phyloP scores from a whole-genome alignment of 2,113 vertebrate genomes.

The Ariopsis seemanni region DNA sequence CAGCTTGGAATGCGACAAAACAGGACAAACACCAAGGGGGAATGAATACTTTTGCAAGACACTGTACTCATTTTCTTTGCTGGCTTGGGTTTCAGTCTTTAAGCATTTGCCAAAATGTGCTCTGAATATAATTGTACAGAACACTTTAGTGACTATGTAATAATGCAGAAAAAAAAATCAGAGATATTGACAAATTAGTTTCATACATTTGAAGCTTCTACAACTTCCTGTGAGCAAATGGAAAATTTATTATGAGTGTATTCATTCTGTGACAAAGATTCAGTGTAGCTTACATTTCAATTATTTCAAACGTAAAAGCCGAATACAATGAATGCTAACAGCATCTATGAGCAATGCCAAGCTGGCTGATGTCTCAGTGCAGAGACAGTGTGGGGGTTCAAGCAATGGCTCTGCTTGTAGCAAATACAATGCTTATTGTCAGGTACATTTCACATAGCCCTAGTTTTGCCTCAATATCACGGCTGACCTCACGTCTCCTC shows the following conservation, averaged over 20 bases:
- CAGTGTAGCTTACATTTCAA: not conserved
- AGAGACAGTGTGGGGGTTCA: not conserved
- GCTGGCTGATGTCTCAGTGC: not conserved
- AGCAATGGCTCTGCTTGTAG: slow-evolving; percentile 12
- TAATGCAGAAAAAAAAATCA: not conserved
- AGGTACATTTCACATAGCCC: slow-evolving; percentile 42
- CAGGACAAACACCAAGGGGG: no score
- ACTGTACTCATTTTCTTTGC: not conserved
- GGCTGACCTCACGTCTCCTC: slow-evolving; percentile 64
- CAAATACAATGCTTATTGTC: slow-evolving; percentile 50
- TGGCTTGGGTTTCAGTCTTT: not conserved
- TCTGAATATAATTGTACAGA: not conserved
- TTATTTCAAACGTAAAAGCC: not conserved
- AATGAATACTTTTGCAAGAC: no score
- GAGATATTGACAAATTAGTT: not conserved
- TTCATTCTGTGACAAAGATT: not conserved
- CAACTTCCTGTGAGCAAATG: not conserved
- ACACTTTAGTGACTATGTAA: not conserved
- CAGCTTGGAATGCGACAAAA: no score
- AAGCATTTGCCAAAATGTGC: not conserved
- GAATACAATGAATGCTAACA: not conserved
- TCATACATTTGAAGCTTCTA: not conserved
- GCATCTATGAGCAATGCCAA: not conserved
- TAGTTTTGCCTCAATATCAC: slow-evolving; percentile 45
- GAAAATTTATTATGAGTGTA: not conserved